phyloP scores from a whole-genome alignment of 2,888 invertebrate genomes.

The Lutraria lutraria region DNA sequence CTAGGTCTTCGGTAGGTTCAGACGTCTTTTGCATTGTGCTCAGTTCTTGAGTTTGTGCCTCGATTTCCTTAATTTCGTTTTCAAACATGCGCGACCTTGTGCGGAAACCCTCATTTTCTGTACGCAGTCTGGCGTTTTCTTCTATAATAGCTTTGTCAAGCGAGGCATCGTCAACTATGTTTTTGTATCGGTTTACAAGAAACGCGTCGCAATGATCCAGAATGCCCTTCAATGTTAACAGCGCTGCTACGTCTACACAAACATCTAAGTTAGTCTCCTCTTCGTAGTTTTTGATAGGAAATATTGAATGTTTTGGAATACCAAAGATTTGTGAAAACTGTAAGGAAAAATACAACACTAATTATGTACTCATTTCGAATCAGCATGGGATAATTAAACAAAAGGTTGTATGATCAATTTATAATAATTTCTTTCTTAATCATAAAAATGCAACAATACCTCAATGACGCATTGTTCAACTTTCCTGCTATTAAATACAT shows the following conservation, averaged over 20 bases:
- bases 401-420: too few species aligned
- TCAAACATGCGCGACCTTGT: neutral
- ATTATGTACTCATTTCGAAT: neutral
- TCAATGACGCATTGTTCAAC: neutral
- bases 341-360: neutral
- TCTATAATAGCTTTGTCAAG: neutral
- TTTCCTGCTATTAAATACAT: conserved; percentile 12
- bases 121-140: neutral
- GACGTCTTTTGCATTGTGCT: neutral
- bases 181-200: conserved; percentile 14
- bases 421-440: too few species aligned
- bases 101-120: neutral
- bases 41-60: neutral
- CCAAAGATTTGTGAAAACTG: conserved; percentile 29
- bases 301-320: conserved; percentile 24
- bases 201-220: conserved; percentile 20
- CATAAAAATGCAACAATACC: neutral
- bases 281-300: conserved; percentile 34
- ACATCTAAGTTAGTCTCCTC: conserved; percentile 22
- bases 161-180: conserved; percentile 1
- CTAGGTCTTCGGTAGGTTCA: neutral
- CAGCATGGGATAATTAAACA: neutral
- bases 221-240: conserved; percentile 25
- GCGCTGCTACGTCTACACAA: neutral
- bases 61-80: neutral